A percentile compares a stretch with the other conserved stretches of the same genome.
These are phyloP conservation scores for Agrochola circellaris DNA, from an alignment of 2,888 invertebrate genomes.

Conservation along the genomic window DNA sequence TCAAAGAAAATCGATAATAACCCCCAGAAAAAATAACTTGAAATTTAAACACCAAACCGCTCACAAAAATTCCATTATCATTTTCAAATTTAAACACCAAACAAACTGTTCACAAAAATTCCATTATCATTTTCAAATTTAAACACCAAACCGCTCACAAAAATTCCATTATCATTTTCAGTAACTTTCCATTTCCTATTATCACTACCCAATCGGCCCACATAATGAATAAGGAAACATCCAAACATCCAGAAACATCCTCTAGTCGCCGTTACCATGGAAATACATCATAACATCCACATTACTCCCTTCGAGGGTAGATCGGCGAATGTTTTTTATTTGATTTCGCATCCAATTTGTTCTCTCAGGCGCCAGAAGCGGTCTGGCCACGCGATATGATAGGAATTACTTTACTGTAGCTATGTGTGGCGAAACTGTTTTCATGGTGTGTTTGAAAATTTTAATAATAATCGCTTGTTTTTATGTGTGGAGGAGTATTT, in stretches of 20 bases:
- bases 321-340: slow-evolving; percentile 86
- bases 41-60: background rate
- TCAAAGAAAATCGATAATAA: background rate
- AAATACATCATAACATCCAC: slow-evolving; percentile 66
- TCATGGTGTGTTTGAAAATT: slow-evolving; percentile 1
- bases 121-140: no score
- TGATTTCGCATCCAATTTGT: slow-evolving; percentile 88
- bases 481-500: background rate
- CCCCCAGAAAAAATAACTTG: background rate
- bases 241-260: slow-evolving; percentile 15
- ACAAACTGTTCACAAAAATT: no score
- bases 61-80: slow-evolving; percentile 33
- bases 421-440: slow-evolving; percentile 30
- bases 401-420: slow-evolving; percentile 59
- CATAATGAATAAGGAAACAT: slow-evolving; percentile 47
- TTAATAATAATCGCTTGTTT: background rate
- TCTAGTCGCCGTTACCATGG: slow-evolving; percentile 49
- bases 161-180: slow-evolving; percentile 33
- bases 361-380: slow-evolving; percentile 81
- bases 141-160: background rate
- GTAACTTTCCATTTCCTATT: slow-evolving; percentile 39
- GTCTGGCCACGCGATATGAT: slow-evolving; percentile 73
- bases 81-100: background rate
- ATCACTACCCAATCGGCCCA: slow-evolving; percentile 32
- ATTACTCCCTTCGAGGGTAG: slow-evolving; percentile 72